Conservation (phyloP, 2,797 vertebrate species). For the Coracias cyanogaster region DNA sequence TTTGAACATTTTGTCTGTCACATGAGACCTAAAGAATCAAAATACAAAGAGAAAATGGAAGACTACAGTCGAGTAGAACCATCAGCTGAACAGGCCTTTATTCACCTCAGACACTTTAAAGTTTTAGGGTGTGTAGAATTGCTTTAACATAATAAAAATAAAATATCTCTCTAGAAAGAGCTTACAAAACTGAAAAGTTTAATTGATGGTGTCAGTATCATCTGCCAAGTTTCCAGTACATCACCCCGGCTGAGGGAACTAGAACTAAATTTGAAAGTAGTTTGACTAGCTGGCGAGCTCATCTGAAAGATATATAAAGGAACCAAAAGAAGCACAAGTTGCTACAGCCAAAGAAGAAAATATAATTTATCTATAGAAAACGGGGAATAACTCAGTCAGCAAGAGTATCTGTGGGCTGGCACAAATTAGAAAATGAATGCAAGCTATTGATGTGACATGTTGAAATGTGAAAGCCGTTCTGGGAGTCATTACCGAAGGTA, state of each 20-base stretch:
- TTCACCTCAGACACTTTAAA: not conserved
- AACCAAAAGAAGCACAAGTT: not conserved
- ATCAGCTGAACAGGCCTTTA: not conserved
- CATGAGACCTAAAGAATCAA: not conserved
- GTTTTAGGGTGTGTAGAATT: not conserved
- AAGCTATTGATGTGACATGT: not conserved
- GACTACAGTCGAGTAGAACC: not conserved
- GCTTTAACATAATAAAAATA: not conserved
- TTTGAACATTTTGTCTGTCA: not conserved
- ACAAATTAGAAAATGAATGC: not conserved
- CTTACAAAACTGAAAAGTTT: not conserved
- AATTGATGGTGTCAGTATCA: not conserved
- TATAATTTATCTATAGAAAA: not conserved
- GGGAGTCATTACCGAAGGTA: not conserved
- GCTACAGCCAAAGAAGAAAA: not conserved
- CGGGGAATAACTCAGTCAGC: not conserved
- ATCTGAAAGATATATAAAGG: not conserved
- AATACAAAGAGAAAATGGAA: not conserved
- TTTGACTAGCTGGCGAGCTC: not conserved
- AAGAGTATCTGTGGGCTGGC: not conserved
- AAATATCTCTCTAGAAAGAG: not conserved
- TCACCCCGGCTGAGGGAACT: not conserved
- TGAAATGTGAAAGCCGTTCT: not conserved
- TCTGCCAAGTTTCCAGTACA: constrained; percentile 20
- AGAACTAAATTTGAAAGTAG: constrained; percentile 10